Percentiles rank a stretch among this genome's conserved stretches.
Conservation (phyloP, 2,888 invertebrate species). For the Hipparchia semele region DNA sequence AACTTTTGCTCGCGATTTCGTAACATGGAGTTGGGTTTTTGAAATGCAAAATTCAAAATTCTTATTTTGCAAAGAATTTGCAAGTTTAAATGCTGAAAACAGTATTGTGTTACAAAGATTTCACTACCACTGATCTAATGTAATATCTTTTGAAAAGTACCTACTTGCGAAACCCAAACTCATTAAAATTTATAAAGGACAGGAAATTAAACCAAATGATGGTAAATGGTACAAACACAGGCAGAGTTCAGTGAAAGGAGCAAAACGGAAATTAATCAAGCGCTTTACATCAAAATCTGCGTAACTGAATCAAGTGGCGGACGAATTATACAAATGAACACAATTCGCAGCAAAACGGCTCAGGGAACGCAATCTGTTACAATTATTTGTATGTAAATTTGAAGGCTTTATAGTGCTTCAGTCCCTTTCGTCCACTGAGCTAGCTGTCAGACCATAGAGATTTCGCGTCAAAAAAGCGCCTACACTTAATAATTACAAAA, state of each 20-base stretch:
- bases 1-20: no score
- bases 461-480: neutral
- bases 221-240: slow-evolving; percentile 2
- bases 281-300: slow-evolving; percentile 54
- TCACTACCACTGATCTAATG: neutral
- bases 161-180: neutral
- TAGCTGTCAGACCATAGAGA: neutral
- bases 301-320: slow-evolving; percentile 51
- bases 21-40: no score
- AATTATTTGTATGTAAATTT: slow-evolving; percentile 77
- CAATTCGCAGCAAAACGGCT: slow-evolving; percentile 57
- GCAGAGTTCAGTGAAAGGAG: slow-evolving; percentile 14
- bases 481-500: no score
- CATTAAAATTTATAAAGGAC: slow-evolving; percentile 9
- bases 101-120: no score
- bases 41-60: no score
- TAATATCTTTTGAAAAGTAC: neutral
- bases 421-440: slow-evolving; percentile 24
- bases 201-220: slow-evolving; percentile 11
- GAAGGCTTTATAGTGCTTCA: slow-evolving; percentile 54
- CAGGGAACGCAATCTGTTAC: slow-evolving; percentile 66
- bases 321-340: slow-evolving; percentile 68
- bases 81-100: no score
- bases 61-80: no score
- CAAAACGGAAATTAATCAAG: slow-evolving; percentile 40